Evolutionary conservation across 2,888 invertebrate species (phyloP), one percentile per base, ranked within the genome.

Genomic region (Drosophila mimetica): DNA sequence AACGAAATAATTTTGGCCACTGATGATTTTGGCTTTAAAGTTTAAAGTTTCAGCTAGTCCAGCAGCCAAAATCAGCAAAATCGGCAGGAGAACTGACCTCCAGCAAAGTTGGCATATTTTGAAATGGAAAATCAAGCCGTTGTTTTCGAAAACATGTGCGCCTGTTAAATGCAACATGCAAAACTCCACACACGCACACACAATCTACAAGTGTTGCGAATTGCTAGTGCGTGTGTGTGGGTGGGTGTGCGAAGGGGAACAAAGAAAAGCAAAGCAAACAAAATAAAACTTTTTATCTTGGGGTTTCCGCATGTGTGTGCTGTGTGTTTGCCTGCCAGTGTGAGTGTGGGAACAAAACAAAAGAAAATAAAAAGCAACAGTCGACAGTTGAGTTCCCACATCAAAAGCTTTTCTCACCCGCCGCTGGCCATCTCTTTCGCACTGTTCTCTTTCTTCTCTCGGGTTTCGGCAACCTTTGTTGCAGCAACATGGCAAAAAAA

Each of bases 81-180:
- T 9, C 2, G 13, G 1, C 13, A 25, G 11, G 2, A 4, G 48
- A 39, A 64, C 67, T 79, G 77, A 71, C 75, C 77, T 78, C 71
- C 57, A 70, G 63, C 66, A 67, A 65, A 52, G 60, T 60, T 44
- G 9, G 36, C 28, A 32, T 7, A 7, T 37, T 37, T 44, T 8
- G 14, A 28, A 63, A 37, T 37, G 39, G 22, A 16, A 42, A 37
- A 25, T 7, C 25, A 9, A n/a, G 25, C 37, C 25, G 28, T 28
- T 50, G 50, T 50, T n/a, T 57, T 14, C 16, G 5, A 41, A 18
- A 48, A 34, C 76, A 81, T 80, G 83, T 69, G 78, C 80, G 75
- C 83, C 80, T 80, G 75, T 67, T 82, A 72, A 55, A 64, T 72
- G 66, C 64, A 65, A 71, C 52, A 77, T 76, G 71, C 70, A 34